A percentile compares a stretch with the other conserved stretches of the same genome.
Evolutionary conservation across 2,888 invertebrate genomes (phyloP).

Genomic region (Cryptus armator): DNA sequence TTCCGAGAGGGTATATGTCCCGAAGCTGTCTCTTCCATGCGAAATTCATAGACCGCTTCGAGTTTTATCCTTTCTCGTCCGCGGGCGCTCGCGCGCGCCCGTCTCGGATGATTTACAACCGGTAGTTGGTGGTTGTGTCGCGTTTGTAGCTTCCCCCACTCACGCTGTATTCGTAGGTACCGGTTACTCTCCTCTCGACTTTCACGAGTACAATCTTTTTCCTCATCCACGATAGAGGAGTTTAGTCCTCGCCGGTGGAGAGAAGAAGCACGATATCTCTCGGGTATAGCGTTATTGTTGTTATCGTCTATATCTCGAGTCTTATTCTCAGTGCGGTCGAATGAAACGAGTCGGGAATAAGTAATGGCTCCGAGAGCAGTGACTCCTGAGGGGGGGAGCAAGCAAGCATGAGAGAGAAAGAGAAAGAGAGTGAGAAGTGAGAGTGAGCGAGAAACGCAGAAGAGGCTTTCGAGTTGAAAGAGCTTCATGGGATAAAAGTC

Average conservation of each 20-base stretch:
- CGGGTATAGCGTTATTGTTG: conserved; percentile 44
- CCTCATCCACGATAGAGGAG: conserved; percentile 16
- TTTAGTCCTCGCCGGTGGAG: conserved; percentile 12
- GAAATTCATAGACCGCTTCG: conserved; percentile 60
- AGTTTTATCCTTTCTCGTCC: conserved; percentile 52
- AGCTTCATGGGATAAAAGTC: conserved; percentile 60
- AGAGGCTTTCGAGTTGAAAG: conserved; percentile 52
- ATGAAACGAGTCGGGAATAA: conserved; percentile 65
- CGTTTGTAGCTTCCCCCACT: conserved; percentile 13
- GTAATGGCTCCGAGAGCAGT: conserved; percentile 60
- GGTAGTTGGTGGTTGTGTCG: conserved; percentile 30
- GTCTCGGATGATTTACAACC: conserved; percentile 60
- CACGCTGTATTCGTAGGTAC: not conserved
- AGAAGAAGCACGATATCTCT: not conserved
- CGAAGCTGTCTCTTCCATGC: conserved; percentile 39
- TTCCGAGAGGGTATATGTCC: not conserved
- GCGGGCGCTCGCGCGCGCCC: conserved; percentile 27
- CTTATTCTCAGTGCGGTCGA: conserved; percentile 53
- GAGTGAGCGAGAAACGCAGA: conserved; percentile 15
- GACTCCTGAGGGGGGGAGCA: conserved; percentile 31
- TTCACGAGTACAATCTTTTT: not conserved
- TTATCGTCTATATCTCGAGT: conserved; percentile 55
- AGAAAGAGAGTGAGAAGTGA: not conserved
- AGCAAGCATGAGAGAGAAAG: conserved; percentile 2
- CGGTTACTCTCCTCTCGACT: conserved; percentile 16